Conservation (phyloP, 2,888 invertebrate genomes). For the Hypomecis atomaria region DNA sequence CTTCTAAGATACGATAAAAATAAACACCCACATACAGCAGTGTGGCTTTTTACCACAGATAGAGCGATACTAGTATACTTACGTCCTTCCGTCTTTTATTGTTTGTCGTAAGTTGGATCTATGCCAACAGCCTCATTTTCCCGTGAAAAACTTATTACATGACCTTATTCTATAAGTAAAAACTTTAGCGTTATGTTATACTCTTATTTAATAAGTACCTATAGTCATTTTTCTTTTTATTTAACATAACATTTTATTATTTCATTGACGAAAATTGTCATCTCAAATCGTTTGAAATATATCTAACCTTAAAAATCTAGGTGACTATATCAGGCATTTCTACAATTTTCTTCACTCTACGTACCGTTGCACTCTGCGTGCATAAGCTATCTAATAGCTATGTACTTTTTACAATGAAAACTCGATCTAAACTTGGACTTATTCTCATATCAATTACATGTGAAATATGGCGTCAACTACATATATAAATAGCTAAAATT, state of each 20-base stretch:
- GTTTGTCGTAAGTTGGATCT: conserved; percentile 1
- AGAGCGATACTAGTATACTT: not conserved
- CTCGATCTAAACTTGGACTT: conserved; percentile 18
- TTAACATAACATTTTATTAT: not conserved
- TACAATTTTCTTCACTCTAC: conserved; percentile 32
- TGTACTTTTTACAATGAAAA: conserved; percentile 36
- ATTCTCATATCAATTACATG: conserved; percentile 31
- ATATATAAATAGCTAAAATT: conserved; percentile 37
- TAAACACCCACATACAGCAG: too few species aligned
- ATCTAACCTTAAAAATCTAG: conserved; percentile 32
- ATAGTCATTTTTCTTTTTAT: not conserved
- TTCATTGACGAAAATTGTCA: not conserved
- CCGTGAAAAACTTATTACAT: conserved; percentile 2
- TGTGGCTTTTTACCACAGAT: too few species aligned
- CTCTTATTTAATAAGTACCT: too few species aligned
- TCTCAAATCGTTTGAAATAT: not conserved
- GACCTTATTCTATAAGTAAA: not conserved
- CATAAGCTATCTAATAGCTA: conserved; percentile 40
- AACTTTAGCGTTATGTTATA: too few species aligned
- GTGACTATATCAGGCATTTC: conserved; percentile 40
- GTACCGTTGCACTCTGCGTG: conserved; percentile 34
- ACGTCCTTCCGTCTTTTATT: conserved; percentile 5
- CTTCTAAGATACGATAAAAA: too few species aligned
- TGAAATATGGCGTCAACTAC: conserved; percentile 43
- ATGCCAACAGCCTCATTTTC: conserved; percentile 5